A percentile compares a stretch with the other conserved stretches of the same genome.
These are phyloP conservation scores for Diplolepis rosae DNA, from an alignment of 2,888 invertebrate species.

Conservation along the genomic window DNA sequence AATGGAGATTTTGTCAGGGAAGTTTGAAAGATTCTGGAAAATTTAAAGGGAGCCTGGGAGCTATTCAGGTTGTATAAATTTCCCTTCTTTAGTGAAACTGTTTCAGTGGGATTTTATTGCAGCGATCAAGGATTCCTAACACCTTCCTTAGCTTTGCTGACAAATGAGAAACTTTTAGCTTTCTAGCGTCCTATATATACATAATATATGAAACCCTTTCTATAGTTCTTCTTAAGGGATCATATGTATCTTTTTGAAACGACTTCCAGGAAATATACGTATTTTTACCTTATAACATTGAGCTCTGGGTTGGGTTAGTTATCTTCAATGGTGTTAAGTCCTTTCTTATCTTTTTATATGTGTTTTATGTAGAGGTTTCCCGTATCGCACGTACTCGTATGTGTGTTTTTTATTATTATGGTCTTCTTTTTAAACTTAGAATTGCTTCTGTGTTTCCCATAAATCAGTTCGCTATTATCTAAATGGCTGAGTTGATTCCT, in stretches of 20 bases:
- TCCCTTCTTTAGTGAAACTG: neutral
- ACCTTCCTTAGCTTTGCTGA: neutral
- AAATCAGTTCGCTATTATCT: neutral
- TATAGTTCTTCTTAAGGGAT: neutral
- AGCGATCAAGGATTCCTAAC: neutral
- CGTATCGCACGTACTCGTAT: neutral
- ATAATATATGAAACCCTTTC: conserved; percentile 13
- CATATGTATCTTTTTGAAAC: conserved; percentile 2
- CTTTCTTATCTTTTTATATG: conserved; percentile 16
- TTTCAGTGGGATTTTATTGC: neutral
- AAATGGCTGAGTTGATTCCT: neutral
- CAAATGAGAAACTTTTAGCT: conserved; percentile 14
- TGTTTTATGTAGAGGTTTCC: neutral
- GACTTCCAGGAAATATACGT: neutral
- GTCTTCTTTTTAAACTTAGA: neutral
- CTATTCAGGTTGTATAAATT: neutral
- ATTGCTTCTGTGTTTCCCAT: neutral
- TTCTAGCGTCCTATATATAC: too few relatives aligned
- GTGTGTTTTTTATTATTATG: neutral
- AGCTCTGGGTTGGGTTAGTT: too few relatives aligned
- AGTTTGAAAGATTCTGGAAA: neutral
- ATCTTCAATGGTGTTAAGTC: neutral
- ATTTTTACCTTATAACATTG: too few relatives aligned
- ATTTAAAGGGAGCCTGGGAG: neutral
- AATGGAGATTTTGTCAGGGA: neutral